phyloP scores from a whole-genome alignment of 2,113 vertebrate species.

The Paracyprichromis sp. region DNA sequence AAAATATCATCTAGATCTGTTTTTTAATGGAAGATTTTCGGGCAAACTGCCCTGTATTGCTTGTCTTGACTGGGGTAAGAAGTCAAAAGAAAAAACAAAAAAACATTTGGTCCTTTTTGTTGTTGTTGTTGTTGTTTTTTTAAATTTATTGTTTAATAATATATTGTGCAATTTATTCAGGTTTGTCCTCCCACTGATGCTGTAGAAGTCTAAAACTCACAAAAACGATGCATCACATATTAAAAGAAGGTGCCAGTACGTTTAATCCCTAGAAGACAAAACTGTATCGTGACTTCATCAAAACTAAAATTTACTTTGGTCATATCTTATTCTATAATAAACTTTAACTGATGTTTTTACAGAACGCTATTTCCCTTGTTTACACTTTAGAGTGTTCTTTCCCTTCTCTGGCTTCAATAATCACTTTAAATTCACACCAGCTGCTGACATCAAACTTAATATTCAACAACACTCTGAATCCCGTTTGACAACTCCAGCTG shows the following conservation, averaged over 20 bases:
- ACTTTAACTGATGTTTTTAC: background rate
- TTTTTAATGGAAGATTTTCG: background rate
- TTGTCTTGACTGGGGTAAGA: background rate
- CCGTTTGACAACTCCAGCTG: background rate
- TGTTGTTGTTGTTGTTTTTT: background rate
- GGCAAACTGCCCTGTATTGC: background rate
- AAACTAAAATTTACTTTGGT: background rate
- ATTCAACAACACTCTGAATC: background rate
- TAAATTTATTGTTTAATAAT: background rate
- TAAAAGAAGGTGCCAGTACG: accelerated
- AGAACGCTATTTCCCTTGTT: background rate
- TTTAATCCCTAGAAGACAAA: background rate
- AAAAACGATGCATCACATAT: background rate
- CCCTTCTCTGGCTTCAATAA: background rate
- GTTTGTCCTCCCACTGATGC: background rate
- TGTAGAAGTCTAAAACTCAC: background rate
- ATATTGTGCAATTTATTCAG: background rate
- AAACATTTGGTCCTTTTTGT: background rate
- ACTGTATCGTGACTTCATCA: background rate
- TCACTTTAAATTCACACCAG: background rate
- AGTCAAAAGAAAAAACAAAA: background rate
- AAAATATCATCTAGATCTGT: background rate
- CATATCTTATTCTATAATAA: background rate
- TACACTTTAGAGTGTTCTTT: background rate
- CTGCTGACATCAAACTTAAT: background rate